Conservation (phyloP, 2,113 vertebrate genomes). For the Philantomba maxwellii region DNA sequence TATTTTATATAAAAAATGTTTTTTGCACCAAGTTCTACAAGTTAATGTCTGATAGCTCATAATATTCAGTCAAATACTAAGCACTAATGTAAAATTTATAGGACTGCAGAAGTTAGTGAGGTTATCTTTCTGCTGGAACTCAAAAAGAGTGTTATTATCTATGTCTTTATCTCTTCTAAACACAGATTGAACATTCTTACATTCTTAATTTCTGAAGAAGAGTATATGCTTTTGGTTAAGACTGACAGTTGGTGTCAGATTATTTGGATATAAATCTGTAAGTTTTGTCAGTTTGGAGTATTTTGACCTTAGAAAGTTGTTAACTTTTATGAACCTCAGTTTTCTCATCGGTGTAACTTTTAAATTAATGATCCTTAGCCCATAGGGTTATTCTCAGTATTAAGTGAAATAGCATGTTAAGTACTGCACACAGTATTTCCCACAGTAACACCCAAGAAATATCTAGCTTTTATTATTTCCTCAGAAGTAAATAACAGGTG, state of each 20-base stretch:
- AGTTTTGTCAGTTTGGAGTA: slow-evolving; percentile 9
- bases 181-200: not conserved
- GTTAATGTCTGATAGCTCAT: not conserved
- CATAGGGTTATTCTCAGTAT: not conserved
- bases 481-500: not conserved
- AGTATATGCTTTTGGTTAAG: not conserved
- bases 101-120: not conserved
- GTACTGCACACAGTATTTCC: not conserved
- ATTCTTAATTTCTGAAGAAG: not conserved
- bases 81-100: not conserved
- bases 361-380: not conserved
- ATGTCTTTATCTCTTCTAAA: not conserved
- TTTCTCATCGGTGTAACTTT: not conserved
- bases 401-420: not conserved
- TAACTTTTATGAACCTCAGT: not conserved
- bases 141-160: not conserved
- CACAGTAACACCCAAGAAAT: not conserved
- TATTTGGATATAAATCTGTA: slow-evolving; percentile 4
- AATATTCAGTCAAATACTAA: not conserved
- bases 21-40: not conserved
- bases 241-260: not conserved
- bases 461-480: not conserved
- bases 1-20: slow-evolving; percentile 8
- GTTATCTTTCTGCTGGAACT: not conserved
- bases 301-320: slow-evolving; percentile 19